These are phyloP conservation scores for Belgica antarctica DNA, from an alignment of 2,888 invertebrate genomes.

Conservation along the genomic window DNA sequence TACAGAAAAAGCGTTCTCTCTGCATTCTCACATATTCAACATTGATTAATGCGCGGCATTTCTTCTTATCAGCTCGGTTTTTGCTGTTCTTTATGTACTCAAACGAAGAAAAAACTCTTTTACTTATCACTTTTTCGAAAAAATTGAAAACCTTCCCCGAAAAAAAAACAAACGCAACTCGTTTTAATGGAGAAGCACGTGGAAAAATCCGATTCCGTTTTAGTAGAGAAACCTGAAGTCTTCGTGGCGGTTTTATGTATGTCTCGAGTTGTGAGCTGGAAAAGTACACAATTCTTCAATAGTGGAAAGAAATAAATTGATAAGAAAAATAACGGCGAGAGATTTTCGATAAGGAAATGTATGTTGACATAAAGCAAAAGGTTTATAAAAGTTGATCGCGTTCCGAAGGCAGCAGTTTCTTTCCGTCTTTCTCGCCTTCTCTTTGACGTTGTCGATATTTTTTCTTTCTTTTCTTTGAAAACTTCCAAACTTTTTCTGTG, in stretches of 20 bases:
- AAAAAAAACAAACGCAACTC: neutral
- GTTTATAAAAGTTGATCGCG: neutral
- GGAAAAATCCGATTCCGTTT: neutral
- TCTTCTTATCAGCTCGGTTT: slow-evolving; percentile 9
- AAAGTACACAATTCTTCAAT: slow-evolving; percentile 9
- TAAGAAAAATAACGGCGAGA: slow-evolving; percentile 13
- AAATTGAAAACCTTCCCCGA: neutral
- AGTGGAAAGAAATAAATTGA: slow-evolving; percentile 24
- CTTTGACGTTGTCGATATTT: no score
- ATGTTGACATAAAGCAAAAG: slow-evolving; percentile 20
- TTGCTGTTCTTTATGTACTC: slow-evolving; percentile 13
- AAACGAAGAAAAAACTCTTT: neutral
- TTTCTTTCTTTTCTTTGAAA: no score
- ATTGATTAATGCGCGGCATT: slow-evolving; percentile 24
- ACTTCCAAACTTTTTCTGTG: slow-evolving; percentile 3
- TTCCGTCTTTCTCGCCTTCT: no score
- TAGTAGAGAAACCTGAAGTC: neutral
- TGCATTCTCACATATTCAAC: slow-evolving; percentile 15
- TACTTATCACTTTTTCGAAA: slow-evolving; percentile 7
- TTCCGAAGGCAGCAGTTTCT: neutral
- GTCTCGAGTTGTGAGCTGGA: slow-evolving; percentile 4
- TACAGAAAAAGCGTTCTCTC: slow-evolving; percentile 11
- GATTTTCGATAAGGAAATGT: slow-evolving; percentile 27
- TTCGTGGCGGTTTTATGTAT: neutral
- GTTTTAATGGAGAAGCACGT: neutral